These are phyloP conservation scores for Octopus sinensis DNA, from an alignment of 1,140 invertebrate genomes.

Conservation along the genomic window DNA sequence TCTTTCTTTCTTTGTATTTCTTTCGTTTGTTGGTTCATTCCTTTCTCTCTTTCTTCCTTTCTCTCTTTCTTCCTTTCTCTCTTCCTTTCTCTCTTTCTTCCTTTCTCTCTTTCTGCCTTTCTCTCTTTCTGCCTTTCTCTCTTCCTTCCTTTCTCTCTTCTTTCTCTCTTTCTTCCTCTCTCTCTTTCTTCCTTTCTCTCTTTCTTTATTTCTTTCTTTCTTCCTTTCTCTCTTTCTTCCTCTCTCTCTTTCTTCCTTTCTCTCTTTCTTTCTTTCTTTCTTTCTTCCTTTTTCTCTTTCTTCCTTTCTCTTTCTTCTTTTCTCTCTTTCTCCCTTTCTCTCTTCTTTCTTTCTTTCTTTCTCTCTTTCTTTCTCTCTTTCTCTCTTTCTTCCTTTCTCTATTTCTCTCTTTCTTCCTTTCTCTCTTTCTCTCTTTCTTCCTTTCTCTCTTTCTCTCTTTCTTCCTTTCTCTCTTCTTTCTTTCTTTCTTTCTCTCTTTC, in stretches of 20 bases:
- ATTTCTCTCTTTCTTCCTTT: not conserved
- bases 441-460: not conserved
- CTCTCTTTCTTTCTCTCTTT: not conserved
- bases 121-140: not conserved
- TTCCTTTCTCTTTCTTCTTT: not conserved
- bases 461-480: not conserved
- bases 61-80: not conserved
- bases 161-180: not conserved
- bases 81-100: not conserved
- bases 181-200: not conserved
- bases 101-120: not conserved
- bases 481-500: not conserved
- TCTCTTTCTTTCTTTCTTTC: not conserved
- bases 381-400: not conserved
- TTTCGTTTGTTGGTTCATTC: not conserved
- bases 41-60: not conserved
- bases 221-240: not conserved
- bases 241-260: not conserved
- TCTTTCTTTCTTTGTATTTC: no score
- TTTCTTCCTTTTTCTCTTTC: not conserved
- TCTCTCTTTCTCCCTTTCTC: fast-evolving
- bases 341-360: not conserved
- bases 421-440: not conserved
- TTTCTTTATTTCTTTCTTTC: not conserved
- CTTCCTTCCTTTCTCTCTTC: not conserved